Conservation (phyloP, 2,113 vertebrate genomes). For the Bujurquina vittata region DNA sequence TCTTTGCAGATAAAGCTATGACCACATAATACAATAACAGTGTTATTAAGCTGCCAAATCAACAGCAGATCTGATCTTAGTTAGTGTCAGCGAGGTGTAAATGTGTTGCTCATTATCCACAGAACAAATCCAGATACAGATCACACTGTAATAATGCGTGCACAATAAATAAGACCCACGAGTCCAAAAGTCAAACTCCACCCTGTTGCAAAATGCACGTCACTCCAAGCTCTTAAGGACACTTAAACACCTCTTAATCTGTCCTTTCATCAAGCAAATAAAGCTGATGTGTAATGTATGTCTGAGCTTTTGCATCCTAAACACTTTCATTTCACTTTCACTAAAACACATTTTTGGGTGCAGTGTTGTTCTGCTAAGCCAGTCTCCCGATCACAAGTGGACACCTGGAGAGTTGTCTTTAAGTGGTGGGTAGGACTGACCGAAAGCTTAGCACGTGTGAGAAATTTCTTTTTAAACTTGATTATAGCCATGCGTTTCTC, state of each 20-base stretch:
- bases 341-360: neutral
- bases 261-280: constrained; percentile 34
- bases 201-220: constrained; percentile 41
- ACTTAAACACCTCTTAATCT: constrained; percentile 53
- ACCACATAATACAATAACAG: neutral
- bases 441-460: neutral
- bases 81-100: neutral
- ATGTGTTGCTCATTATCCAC: neutral
- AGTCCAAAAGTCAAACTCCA: constrained; percentile 71
- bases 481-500: neutral
- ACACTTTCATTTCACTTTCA: constrained; percentile 42
- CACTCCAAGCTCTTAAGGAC: constrained; percentile 31
- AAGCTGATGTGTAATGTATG: constrained; percentile 10
- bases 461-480: neutral
- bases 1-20: neutral
- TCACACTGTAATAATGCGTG: constrained; percentile 25
- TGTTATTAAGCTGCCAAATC: neutral
- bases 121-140: neutral
- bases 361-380: neutral
- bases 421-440: neutral
- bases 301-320: constrained; percentile 22
- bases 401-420: neutral
- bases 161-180: constrained; percentile 41
- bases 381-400: neutral
- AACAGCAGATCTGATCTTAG: neutral